Conservation (phyloP, 2,113 vertebrate genomes). For the Sclerurus mexicanus region DNA sequence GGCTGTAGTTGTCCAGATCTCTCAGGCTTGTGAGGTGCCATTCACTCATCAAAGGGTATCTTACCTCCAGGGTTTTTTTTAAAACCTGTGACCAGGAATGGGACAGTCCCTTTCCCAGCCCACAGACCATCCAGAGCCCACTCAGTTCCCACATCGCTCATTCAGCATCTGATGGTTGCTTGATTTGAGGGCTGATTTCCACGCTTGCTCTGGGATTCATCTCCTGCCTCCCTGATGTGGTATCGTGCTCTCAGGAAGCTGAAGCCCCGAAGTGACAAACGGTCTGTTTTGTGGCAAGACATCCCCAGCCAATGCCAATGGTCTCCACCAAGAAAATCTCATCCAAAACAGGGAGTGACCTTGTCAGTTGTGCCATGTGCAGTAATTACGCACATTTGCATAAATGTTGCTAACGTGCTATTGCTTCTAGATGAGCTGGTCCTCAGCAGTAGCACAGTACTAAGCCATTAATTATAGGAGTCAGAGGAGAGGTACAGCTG, state of each 20-base stretch:
- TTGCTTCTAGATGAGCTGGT: neutral
- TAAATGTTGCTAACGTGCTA: neutral
- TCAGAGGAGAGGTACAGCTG: conserved; percentile 13
- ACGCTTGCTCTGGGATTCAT: accelerated
- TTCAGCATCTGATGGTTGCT: neutral
- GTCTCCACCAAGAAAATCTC: neutral
- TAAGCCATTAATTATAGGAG: conserved; percentile 32
- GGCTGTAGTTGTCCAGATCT: neutral
- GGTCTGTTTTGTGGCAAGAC: neutral
- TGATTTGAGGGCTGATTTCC: neutral
- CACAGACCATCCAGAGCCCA: neutral
- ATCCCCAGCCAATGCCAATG: neutral
- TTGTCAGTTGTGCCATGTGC: neutral
- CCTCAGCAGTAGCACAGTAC: neutral
- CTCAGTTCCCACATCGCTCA: neutral
- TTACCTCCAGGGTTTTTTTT: neutral
- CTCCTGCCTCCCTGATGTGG: neutral
- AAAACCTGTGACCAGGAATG: neutral
- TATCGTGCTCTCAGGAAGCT: neutral
- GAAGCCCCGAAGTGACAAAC: neutral
- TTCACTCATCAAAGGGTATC: neutral
- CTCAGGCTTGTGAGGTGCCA: neutral
- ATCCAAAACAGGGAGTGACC: neutral
- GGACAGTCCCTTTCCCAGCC: neutral
- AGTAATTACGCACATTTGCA: neutral